These are phyloP conservation scores for Oceanodroma tethys DNA, from an alignment of 2,113 vertebrate species.

Conservation along the genomic window DNA sequence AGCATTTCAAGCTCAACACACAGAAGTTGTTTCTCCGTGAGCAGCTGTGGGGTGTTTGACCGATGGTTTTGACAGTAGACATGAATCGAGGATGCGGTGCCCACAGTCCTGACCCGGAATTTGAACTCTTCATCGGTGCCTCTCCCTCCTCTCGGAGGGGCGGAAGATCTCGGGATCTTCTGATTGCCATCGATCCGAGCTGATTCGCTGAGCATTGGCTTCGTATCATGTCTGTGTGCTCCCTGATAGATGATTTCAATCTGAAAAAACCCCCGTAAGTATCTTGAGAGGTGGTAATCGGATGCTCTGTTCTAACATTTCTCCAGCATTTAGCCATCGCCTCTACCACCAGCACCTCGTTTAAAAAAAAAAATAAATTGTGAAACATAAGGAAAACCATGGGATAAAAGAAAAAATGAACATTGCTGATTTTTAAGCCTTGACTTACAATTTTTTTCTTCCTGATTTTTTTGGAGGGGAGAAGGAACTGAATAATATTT, in stretches of 20 bases:
- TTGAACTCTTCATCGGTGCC: neutral
- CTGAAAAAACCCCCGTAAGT: neutral
- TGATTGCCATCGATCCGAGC: neutral
- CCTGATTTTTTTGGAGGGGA: neutral
- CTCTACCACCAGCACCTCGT: neutral
- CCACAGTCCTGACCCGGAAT: neutral
- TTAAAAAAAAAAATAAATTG: neutral
- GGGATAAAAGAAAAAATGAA: neutral
- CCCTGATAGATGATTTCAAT: neutral
- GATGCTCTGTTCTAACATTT: neutral
- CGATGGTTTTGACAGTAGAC: neutral
- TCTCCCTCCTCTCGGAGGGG: neutral
- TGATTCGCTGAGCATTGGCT: neutral
- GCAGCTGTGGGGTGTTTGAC: neutral
- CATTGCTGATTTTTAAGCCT: neutral
- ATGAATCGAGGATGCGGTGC: neutral
- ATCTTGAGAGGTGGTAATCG: neutral
- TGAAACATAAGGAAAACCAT: neutral
- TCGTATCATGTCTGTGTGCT: fast-evolving
- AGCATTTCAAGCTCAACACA: neutral
- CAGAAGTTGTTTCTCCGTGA: neutral
- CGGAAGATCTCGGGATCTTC: neutral
- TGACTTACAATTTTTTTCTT: neutral
- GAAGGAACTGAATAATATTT: neutral
- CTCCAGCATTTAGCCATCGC: neutral